Evolutionary conservation across 1,140 invertebrate species (phyloP), one percentile per base, ranked within the genome.

Genomic region (Lordiphosa mommai): DNA sequence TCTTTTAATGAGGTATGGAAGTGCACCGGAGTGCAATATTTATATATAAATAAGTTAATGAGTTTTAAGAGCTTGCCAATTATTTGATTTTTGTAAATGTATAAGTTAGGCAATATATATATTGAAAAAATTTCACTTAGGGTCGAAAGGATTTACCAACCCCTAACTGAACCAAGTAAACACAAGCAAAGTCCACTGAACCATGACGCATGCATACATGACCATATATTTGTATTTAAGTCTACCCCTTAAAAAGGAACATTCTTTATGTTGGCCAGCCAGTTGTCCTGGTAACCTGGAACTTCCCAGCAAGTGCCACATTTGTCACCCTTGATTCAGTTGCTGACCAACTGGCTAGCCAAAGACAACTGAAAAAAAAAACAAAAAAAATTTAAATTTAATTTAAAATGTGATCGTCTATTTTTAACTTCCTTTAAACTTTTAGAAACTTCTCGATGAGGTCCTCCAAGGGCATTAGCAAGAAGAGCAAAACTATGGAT

Each of bases 401-500:
- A 6, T 43, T 10, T 8, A 82, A 50, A 61, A 82, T 82, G 77
- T 82, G 72, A 84, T 65, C 44, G 34, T 36, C 17, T 20, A 13
- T 16, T 27, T 58, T 48, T 32, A 29, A 55, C 43, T 32, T 32
- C 6, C 36, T 65, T 65, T 40, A 23, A 20, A 27, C 40, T 37
- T 84, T 84, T 67, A 88, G 86, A 74, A 86, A 84, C 46, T 72
- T 80, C 56, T 69, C 84, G 23, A 88, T 88, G 82, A 88, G 84
- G 68, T 77, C 74, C 57, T 70, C 77, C 33, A 88, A 82, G 58
- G 77, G 64, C 34, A 76, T 86, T 43, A 68, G 59, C 38, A 89
- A 88, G 79, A 92, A 92, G 74, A 88, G 80, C 67, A 92, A 92
- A 72, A 90, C 92, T 14, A 92, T 93, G 32, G 94, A 96, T 89